These are phyloP conservation scores for Argentina silus DNA, from an alignment of 2,797 vertebrate genomes.

Conservation along the genomic window DNA sequence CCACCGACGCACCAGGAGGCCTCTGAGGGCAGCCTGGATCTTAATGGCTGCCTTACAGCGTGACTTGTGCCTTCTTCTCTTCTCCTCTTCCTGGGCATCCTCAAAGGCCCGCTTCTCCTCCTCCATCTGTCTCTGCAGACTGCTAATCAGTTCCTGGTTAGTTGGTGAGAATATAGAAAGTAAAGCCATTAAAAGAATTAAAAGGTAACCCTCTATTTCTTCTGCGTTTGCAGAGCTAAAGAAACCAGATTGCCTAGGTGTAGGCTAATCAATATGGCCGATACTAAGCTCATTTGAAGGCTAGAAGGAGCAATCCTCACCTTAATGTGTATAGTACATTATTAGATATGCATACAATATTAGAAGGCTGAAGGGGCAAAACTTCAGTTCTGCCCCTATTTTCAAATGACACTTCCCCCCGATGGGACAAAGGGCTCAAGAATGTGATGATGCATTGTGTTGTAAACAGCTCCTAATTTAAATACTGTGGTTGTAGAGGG, in stretches of 20 bases:
- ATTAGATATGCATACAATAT: not conserved
- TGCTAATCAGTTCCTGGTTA: conserved; percentile 79
- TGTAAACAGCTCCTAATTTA: no score
- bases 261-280: no score
- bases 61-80: conserved; percentile 51
- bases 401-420: no score
- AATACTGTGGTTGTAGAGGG: no score
- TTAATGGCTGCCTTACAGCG: conserved; percentile 69
- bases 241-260: no score
- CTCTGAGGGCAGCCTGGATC: conserved; percentile 78
- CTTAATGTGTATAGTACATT: no score
- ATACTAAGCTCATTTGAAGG: no score
- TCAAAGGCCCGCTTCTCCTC: conserved; percentile 76
- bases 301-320: no score
- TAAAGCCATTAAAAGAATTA: not conserved
- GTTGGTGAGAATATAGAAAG: not conserved
- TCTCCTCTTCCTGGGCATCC: conserved; percentile 72
- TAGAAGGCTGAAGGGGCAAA: not conserved
- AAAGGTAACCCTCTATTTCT: not conserved
- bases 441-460: no score
- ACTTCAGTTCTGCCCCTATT: no score
- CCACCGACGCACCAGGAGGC: conserved; percentile 54
- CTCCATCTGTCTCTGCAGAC: conserved; percentile 79
- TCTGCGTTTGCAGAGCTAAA: not conserved
- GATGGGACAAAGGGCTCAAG: no score